Evolutionary conservation across 2,113 vertebrate species (phyloP), one percentile per base, ranked within the genome.

Genomic region (Nestor notabilis): DNA sequence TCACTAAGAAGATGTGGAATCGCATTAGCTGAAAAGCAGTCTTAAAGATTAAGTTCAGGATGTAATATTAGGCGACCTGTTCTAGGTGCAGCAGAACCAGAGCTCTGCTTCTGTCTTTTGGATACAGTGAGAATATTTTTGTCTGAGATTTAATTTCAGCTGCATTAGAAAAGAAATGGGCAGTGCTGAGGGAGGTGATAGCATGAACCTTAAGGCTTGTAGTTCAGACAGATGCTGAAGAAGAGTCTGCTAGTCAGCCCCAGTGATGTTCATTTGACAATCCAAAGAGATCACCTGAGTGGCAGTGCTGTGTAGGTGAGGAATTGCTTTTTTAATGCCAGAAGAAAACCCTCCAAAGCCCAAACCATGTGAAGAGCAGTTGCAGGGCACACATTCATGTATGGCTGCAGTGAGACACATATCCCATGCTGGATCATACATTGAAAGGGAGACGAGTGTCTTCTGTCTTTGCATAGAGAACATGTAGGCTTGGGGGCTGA

Each of bases 401-500:
- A 29, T 17, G 53, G 47, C 49, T 81, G 41, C 31, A 39, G 68
- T 17, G 35, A 25, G 52, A 64, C 24, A 5, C 0, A 0, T 50
- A 64, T 9, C 33, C 47, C 17, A 0, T 21, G 46, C 17, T 10
- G 47, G 35, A 39, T 12, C 9, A 15, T 20, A 43, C 13, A 6
- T 68, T 55, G 20, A 28, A 44, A 81, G 31, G 37, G 44, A 82
- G 44, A 44, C 27, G 4, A 6, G 8, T 10, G 10, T 47, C 46
- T 2, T 70, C 72, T 47, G 44, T 19, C 33, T 29, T 5, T 4
- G 7, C 70, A 9, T 25, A 63, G 55, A n/a, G 28, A 75, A 18
- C 17, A 7, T 0, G 3, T 12, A 49, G 80, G 29, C n/a, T 5
- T 3, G 29, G 14, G 35, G 24, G 10, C 49, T 58, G 29, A 35